Percentiles rank a stretch among this genome's conserved stretches.
Evolutionary conservation across 2,797 vertebrate species (phyloP).

Genomic region (Gorsachius magnificus): DNA sequence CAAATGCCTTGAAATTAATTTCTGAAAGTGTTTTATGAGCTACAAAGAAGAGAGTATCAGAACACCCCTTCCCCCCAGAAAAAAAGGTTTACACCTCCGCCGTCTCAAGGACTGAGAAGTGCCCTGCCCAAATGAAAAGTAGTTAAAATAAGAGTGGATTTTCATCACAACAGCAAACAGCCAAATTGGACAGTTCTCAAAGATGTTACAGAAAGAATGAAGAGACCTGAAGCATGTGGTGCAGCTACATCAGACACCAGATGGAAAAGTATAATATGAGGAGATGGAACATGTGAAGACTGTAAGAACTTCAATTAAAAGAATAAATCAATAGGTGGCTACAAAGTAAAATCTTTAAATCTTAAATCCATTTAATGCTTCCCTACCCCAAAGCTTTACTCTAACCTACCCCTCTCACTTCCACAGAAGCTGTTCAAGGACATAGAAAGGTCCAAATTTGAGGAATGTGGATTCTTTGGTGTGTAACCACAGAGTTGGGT

Average conservation of each 20-base stretch:
- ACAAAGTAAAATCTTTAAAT: background rate
- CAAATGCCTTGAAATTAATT: background rate
- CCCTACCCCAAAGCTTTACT: background rate
- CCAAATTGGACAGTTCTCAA: background rate
- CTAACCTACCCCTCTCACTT: background rate
- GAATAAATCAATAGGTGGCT: background rate
- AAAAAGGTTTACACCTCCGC: background rate
- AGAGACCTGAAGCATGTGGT: background rate
- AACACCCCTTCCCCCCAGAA: accelerated
- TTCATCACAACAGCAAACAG: background rate
- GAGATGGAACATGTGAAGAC: background rate
- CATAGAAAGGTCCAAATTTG: background rate
- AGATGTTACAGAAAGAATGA: background rate
- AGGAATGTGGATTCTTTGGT: background rate
- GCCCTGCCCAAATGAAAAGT: background rate
- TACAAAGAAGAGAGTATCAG: background rate
- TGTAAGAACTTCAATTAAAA: background rate
- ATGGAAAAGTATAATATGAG: background rate
- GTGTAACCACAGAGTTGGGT: background rate
- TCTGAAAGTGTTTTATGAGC: background rate
- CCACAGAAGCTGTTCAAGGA: background rate
- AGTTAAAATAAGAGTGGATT: background rate
- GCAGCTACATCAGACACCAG: background rate
- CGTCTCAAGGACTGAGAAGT: background rate
- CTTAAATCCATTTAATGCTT: background rate